These are phyloP conservation scores for Spisula subtruncata DNA, from an alignment of 2,888 invertebrate genomes.

Conservation along the genomic window DNA sequence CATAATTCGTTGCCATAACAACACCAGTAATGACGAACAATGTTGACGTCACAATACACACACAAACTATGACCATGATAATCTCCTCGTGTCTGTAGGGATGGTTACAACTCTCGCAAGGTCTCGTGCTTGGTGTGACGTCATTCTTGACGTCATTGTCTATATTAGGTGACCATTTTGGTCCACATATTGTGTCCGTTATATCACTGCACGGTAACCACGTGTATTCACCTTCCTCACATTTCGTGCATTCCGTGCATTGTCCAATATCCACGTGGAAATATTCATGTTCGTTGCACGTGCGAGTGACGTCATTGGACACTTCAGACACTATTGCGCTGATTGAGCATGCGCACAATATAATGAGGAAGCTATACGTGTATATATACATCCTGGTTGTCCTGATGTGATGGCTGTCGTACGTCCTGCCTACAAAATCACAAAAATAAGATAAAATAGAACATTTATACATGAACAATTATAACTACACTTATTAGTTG, in stretches of 20 bases:
- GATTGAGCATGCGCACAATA: neutral
- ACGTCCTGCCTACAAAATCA: neutral
- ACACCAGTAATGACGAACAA: neutral
- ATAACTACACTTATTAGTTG: too few relatives aligned
- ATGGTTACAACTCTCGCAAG: neutral
- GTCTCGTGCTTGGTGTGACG: neutral
- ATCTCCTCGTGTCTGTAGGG: neutral
- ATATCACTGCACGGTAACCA: neutral
- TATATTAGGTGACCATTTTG: neutral
- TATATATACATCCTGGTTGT: neutral
- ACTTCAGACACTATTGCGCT: neutral
- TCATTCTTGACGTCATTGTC: neutral
- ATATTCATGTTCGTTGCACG: neutral
- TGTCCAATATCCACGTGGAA: neutral
- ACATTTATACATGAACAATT: too few relatives aligned
- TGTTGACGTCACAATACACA: neutral
- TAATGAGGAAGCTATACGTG: neutral
- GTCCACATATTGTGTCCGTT: conserved; percentile 9
- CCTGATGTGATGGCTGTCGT: neutral
- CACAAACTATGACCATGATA: neutral
- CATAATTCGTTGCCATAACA: neutral
- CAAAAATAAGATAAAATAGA: neutral
- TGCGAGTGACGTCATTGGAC: neutral
- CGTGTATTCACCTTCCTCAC: conserved; percentile 1
- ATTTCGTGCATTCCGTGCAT: neutral